Evolutionary conservation across 2,113 vertebrate genomes (phyloP), one percentile per base, ranked within the genome.

Genomic region (Orcinus orca): DNA sequence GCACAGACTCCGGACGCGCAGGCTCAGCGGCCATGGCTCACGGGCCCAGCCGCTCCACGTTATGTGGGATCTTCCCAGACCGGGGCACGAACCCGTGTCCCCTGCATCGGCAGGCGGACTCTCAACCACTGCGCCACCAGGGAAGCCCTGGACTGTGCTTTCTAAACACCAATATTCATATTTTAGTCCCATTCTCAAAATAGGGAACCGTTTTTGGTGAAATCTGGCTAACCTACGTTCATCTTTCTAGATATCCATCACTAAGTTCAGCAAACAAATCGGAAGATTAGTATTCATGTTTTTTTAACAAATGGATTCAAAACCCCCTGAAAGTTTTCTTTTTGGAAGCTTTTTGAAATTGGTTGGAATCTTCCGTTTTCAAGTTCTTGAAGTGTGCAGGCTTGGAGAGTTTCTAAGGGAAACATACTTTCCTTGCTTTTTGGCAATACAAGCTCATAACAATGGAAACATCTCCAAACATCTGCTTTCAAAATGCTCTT

Each of bases 401-500:
- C 58, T n/a, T 21, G 36, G 29, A 47, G 77, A 77, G 36, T n/a
- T 71, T 71, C 50, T 50, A 14, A 74, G 77, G 60, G 60, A 95
- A 87, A 82, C 21, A 47, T 20, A 41, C 33, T 92, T 92, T 25
- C 36, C 1, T 47, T 18, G n/a, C 23, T 97, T 84, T 87, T 29
- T 15, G 47, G 41, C 71, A 50, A 60, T 36, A 53, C 53, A 73
- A 81, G 26, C 68, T 83, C 23, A 0, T 55, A 31, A 88, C 50
- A 91, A 60, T 93, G 87, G 86, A 88, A 84, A 47, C 44, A 6
- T 29, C 60, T 85, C 50, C 79, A 88, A 90, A 88, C 77, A 96
- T 84, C 70, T 93, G 81, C 73, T 85, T 96, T 84, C 76, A 85
- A 70, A 65, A 70, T 38, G 25, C 11, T 70, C 77, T 76, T 73